phyloP scores from a whole-genome alignment of 2,797 vertebrate genomes.

The Balearica regulorum region DNA sequence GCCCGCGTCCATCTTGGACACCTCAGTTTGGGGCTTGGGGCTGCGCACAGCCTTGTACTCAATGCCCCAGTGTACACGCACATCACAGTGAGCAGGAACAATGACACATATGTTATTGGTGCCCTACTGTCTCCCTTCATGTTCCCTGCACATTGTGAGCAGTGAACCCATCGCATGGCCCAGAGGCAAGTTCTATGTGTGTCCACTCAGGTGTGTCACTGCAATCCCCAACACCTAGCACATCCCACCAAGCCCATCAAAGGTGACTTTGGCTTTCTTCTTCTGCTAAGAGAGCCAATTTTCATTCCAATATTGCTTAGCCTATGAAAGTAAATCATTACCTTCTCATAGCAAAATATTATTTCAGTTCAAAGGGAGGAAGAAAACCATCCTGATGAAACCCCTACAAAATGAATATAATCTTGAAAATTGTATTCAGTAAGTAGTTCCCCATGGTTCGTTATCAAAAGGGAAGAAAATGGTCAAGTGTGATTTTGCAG shows the following conservation, averaged over 20 bases:
- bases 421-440: not conserved
- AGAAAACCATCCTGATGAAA: not conserved
- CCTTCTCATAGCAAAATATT: not conserved
- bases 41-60: not conserved
- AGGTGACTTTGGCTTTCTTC: not conserved
- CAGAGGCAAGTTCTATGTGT: not conserved
- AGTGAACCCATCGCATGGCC: accelerated
- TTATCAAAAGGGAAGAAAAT: not conserved
- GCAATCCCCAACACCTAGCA: not conserved
- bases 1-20: not conserved
- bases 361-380: not conserved
- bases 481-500: not conserved
- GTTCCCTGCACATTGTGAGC: accelerated
- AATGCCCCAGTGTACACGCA: accelerated
- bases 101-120: accelerated
- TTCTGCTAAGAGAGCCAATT: not conserved
- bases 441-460: not conserved
- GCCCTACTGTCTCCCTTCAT: not conserved
- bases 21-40: not conserved
- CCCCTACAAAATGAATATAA: not conserved
- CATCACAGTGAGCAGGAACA: not conserved
- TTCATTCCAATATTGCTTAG: not conserved
- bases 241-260: not conserved
- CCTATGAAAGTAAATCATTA: not conserved
- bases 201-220: not conserved